These are phyloP conservation scores for Percopsis omiscomaycus DNA, from an alignment of 2,797 vertebrate genomes.

Conservation along the genomic window DNA sequence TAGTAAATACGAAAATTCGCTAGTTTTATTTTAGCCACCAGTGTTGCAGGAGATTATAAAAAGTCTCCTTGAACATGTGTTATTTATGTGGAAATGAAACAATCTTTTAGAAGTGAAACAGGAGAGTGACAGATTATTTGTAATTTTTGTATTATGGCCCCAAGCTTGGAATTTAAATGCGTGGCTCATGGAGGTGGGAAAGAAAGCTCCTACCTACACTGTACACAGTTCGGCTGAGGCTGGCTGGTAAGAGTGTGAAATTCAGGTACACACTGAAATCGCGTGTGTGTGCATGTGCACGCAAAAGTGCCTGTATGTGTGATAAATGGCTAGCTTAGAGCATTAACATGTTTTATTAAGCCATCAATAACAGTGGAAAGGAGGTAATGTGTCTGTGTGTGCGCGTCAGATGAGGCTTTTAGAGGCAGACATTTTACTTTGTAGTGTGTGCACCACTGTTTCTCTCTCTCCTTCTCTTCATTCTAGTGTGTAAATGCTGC, in stretches of 20 bases:
- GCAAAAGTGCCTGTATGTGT: background rate
- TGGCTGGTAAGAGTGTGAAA: background rate
- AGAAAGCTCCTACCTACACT: background rate
- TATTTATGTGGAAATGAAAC: no score
- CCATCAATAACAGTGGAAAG: conserved; percentile 13
- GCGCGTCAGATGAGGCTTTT: conserved; percentile 1
- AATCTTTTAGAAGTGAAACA: no score
- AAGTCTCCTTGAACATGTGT: no score
- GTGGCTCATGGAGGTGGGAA: background rate
- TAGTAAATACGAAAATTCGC: no score
- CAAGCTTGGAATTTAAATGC: background rate
- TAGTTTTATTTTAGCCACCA: no score
- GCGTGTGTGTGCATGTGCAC: background rate
- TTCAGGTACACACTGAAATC: no score
- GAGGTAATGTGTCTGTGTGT: background rate
- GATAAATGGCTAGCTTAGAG: background rate
- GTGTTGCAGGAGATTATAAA: no score
- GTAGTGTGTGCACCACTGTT: conserved; percentile 5
- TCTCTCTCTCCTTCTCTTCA: conserved; percentile 1
- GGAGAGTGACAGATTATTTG: no score
- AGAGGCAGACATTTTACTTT: conserved; percentile 13
- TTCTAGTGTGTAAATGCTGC: background rate
- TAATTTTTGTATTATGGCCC: no score
- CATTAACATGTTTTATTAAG: conserved; percentile 18
- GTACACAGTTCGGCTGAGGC: background rate